These are phyloP conservation scores for Crossocerus cetratus DNA, from an alignment of 2,888 invertebrate genomes.

Conservation along the genomic window DNA sequence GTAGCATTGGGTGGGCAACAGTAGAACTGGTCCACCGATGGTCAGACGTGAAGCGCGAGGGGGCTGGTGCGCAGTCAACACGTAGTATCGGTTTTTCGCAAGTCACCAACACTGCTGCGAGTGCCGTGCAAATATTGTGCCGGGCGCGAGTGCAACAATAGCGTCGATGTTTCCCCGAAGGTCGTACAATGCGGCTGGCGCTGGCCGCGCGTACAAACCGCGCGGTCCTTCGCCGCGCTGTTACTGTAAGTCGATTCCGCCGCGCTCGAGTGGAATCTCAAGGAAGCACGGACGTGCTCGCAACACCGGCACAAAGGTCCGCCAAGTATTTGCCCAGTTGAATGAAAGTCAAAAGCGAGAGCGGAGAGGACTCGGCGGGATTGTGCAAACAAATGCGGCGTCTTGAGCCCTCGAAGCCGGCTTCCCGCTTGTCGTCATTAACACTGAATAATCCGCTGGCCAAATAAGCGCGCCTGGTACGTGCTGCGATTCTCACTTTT, in stretches of 20 bases:
- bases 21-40: too few species aligned
- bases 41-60: too few species aligned
- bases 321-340: slow-evolving; percentile 50
- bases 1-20: too few species aligned
- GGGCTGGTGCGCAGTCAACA: too few species aligned
- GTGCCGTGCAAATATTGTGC: too few species aligned
- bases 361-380: slow-evolving; percentile 32
- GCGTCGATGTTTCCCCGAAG: too few species aligned
- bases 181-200: too few species aligned
- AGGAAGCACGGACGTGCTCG: slow-evolving; percentile 45
- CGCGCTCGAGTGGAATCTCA: slow-evolving; percentile 24
- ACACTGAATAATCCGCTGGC: slow-evolving; percentile 56
- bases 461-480: slow-evolving; percentile 38
- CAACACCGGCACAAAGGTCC: slow-evolving; percentile 30
- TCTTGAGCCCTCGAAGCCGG: slow-evolving; percentile 45
- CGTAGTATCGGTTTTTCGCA: too few species aligned
- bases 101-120: too few species aligned
- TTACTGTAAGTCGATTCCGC: slow-evolving; percentile 28
- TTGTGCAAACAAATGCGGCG: slow-evolving; percentile 51
- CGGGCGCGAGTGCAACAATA: too few species aligned
- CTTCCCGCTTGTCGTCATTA: slow-evolving; percentile 59
- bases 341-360: slow-evolving; percentile 40
- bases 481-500: not conserved
- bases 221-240: not conserved
- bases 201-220: not conserved